Evolutionary conservation across 2,888 invertebrate genomes (phyloP), one percentile per base, ranked within the genome.

Genomic region (Stenodema calcarata): DNA sequence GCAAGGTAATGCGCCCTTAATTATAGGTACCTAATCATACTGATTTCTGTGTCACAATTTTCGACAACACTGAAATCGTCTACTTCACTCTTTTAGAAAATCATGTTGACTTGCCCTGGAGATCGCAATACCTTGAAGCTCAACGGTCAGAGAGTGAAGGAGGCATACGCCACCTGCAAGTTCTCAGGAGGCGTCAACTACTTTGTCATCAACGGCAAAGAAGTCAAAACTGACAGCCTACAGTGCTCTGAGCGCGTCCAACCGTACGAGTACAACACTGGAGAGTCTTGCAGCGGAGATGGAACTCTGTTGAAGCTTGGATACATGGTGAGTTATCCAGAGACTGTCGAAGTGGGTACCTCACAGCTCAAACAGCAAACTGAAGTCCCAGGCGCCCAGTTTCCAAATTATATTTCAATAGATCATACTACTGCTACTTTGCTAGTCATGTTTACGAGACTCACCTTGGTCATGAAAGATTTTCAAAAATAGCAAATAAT

Each of bases 131-230:
- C 0, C 11, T 44, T 86, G 14, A 69, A n/a, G 18, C 54, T 85
- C 3, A 50, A 27, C 18, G 4, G 0, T n/a, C 23, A 42, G 3
- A 12, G 7, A 23, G 86, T 80, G 27, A 41, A n/a, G n/a, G 41
- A 30, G 12, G 78, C 70, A 4, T 1, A 62, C 1, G 79, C 84
- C 28, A 75, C 84, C 28, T 84, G 84, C 75, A 50, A 28, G 35
- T 73, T 30, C 6, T n/a, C 69, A 18, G 23, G 54, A n/a, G 86
- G 86, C 18, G 79, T 50, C 23, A 70, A 54, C 70, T 28, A 75
- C 27, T 86, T 86, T 69, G 44, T 79, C 42, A 69, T 86, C 70
- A 44, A 86, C n/a, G 86, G 80, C 14, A 69, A 86, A 76, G 28
- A 47, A 44, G 23, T 75, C 75, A 73, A 73, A 35, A 50, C 54